Conservation (phyloP, 2,113 vertebrate genomes). For the Xenotilapia longispinis region DNA sequence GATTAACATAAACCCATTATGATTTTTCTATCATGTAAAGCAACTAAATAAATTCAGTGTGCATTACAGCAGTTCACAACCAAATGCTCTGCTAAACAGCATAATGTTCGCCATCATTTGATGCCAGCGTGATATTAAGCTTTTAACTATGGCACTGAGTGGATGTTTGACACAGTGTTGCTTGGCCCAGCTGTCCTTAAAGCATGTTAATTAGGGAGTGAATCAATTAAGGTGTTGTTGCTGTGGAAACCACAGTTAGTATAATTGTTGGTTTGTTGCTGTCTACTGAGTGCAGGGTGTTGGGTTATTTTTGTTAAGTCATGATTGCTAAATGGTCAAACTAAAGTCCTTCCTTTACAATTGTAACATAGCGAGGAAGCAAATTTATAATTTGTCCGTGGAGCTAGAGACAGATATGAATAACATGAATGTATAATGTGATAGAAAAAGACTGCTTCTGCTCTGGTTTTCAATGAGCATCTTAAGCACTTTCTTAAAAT, state of each 20-base stretch:
- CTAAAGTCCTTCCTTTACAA: background rate
- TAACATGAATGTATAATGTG: background rate
- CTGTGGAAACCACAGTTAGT: slow-evolving; percentile 32
- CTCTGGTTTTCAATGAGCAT: background rate
- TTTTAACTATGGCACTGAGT: slow-evolving; percentile 25
- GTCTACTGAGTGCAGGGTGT: slow-evolving; percentile 9
- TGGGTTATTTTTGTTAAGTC: background rate
- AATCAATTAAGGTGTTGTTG: slow-evolving; percentile 45
- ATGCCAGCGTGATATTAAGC: slow-evolving; percentile 11
- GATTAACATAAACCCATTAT: background rate
- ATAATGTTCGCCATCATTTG: background rate
- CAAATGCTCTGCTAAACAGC: background rate
- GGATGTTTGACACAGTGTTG: slow-evolving; percentile 37
- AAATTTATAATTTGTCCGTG: background rate
- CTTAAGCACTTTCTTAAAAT: background rate
- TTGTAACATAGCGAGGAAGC: background rate
- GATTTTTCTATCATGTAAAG: slow-evolving; percentile 5
- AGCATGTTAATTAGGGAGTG: slow-evolving; percentile 50
- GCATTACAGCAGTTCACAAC: background rate
- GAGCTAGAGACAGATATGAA: background rate
- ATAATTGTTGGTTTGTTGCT: slow-evolving; percentile 16
- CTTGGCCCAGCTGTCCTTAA: slow-evolving; percentile 42
- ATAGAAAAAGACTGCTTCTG: background rate
- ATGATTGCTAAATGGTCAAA: background rate
- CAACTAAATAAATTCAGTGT: slow-evolving; percentile 5